phyloP scores from a whole-genome alignment of 2,797 vertebrate species.

The Scleropages formosus region DNA sequence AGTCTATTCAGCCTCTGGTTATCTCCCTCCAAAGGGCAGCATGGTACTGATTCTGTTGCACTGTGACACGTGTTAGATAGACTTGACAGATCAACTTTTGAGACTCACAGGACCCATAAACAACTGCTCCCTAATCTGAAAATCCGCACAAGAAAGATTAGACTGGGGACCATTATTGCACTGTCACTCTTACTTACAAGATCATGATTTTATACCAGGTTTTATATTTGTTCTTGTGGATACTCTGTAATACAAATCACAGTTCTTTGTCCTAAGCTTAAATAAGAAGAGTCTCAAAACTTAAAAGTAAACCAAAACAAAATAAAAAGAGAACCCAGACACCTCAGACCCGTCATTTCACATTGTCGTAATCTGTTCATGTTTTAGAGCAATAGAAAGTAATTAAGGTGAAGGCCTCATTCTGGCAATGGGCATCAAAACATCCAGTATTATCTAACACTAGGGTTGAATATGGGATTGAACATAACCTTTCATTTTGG shows the following conservation, averaged over 20 bases:
- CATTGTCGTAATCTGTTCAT: neutral
- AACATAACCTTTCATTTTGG: no score
- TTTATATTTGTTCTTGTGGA: neutral
- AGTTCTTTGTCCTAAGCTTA: neutral
- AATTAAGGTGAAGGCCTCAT: neutral
- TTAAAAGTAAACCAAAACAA: neutral
- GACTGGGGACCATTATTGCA: conserved; percentile 65
- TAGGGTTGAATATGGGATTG: no score
- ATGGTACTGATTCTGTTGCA: conserved; percentile 41
- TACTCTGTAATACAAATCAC: neutral
- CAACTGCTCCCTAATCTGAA: conserved; percentile 64
- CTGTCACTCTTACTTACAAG: conserved; percentile 73
- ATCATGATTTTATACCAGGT: conserved; percentile 52
- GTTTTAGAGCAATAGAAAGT: no score
- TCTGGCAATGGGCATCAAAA: no score
- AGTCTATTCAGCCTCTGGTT: conserved; percentile 24
- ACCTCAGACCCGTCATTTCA: conserved; percentile 22
- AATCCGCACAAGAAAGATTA: conserved; percentile 69
- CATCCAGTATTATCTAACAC: no score
- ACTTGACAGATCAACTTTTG: conserved; percentile 78
- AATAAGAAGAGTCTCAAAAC: neutral
- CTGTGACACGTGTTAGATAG: conserved; percentile 70
- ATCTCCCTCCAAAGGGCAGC: conserved; percentile 23
- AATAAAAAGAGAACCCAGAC: neutral
- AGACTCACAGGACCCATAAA: conserved; percentile 70